phyloP scores from a whole-genome alignment of 2,113 vertebrate genomes.

The Bujurquina vittata region DNA sequence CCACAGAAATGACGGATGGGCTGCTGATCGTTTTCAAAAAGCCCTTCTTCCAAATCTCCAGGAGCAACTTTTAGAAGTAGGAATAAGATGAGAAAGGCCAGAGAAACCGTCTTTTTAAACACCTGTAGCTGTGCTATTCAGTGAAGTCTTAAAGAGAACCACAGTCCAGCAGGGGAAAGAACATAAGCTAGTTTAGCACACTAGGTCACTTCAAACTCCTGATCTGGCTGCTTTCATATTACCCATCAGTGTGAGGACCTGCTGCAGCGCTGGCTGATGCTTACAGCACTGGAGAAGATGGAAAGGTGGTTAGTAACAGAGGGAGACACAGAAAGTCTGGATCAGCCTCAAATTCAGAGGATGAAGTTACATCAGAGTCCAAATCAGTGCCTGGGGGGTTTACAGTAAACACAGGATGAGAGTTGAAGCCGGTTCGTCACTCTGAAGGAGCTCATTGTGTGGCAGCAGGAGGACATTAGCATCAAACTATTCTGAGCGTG shows the following conservation, averaged over 20 bases:
- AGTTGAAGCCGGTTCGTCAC: conserved; percentile 1
- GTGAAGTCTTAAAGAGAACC: no score
- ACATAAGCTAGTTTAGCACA: no score
- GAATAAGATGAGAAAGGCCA: not conserved
- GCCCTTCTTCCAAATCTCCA: not conserved
- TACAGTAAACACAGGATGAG: not conserved
- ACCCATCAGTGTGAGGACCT: not conserved
- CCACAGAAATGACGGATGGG: not conserved
- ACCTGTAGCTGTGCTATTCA: no score
- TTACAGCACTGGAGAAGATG: not conserved
- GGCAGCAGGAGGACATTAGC: conserved; percentile 38
- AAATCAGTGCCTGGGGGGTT: not conserved
- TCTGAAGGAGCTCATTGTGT: conserved; percentile 67
- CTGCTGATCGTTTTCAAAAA: not conserved
- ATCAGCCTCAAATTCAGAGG: not conserved
- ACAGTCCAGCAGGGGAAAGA: no score
- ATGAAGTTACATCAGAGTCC: no score
- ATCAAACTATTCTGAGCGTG: conserved; percentile 55
- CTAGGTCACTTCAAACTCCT: no score
- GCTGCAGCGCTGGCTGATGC: not conserved
- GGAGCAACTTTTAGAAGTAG: not conserved
- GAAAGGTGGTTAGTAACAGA: not conserved
- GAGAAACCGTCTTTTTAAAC: no score
- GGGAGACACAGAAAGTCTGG: not conserved
- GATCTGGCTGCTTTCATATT: not conserved